These are phyloP conservation scores for Alviniconcha strummeri DNA, from an alignment of 2,888 invertebrate genomes.

Conservation along the genomic window DNA sequence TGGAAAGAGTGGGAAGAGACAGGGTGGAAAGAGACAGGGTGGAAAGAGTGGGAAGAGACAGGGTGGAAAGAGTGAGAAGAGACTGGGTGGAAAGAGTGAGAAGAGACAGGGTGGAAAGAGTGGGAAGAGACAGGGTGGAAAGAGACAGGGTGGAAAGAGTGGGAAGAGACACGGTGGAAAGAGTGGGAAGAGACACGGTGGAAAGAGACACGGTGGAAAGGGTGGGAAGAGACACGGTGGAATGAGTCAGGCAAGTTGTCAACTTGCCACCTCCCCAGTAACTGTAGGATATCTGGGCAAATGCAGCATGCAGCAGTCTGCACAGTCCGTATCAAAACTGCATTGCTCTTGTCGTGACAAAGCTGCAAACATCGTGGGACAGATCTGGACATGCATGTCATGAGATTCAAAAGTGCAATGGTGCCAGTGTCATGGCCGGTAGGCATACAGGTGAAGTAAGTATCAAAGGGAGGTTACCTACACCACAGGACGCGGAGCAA, in stretches of 20 bases:
- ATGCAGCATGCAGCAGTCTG: not conserved
- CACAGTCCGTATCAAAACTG: not conserved
- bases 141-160: no score
- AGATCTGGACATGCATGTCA: no score
- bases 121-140: not conserved
- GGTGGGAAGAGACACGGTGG: not conserved
- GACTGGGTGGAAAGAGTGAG: not conserved
- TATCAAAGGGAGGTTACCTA: constrained; percentile 81
- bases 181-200: not conserved
- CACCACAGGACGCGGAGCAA: constrained; percentile 94
- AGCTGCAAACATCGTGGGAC: not conserved
- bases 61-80: not conserved
- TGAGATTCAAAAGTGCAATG: no score
- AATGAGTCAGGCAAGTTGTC: no score
- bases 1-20: not conserved
- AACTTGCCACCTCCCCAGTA: no score
- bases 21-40: not conserved
- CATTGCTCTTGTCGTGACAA: not conserved
- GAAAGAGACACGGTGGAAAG: not conserved
- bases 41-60: not conserved
- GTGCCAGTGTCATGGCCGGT: not conserved
- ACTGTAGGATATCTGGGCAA: not conserved
- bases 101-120: not conserved
- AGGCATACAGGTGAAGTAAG: not conserved
- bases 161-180: not conserved